Evolutionary conservation across 2,113 vertebrate genomes (phyloP), one percentile per base, ranked within the genome.

Genomic region (Arenaria interpres): DNA sequence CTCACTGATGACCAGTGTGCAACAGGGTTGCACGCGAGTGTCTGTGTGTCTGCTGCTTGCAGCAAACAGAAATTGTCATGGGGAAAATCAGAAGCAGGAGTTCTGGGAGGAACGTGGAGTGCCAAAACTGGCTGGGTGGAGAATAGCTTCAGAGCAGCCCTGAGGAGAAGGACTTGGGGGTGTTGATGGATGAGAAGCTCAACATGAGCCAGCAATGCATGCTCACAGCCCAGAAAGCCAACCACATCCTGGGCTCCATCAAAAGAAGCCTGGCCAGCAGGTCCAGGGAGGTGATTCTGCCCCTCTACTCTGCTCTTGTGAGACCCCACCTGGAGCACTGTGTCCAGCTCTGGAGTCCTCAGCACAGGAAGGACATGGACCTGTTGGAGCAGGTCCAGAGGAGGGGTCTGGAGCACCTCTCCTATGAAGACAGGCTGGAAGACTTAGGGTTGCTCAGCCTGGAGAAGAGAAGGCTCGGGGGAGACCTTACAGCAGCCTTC

Each of bases 21-120:
- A 45, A 12, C 6, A 48, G 88, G 35, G 67, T 45, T 64, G 89
- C 81, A 88, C 11, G 50, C 46, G 32, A 89, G 69, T 3, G 39
- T n/a, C 62, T 83, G 25, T 22, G 21, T 57, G 75, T 68, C 72
- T 88, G 71, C 45, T 88, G 41, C 57, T 90, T 64, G 88, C 78
- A 85, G 71, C 41, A 37, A 85, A 37, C 37, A 79, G 41, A 39
- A 76, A 43, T 5, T 46, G 57, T 63, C 78, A 53, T 0, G 3
- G 71, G 62, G 27, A 82, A 84, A 43, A 64, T 35, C 39, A 48
- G 62, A 90, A 45, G 37, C 12, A 62, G 56, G 33, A 51, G 21
- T 48, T 83, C 33, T n/a, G 21, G 24, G 32, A 62, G 25, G 28
- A 71, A 63, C 0, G 0, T 4, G 23, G 43, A 51, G 63, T 14